Evolutionary conservation across 2,888 invertebrate genomes (phyloP), one percentile per base, ranked within the genome.

Genomic region (Quadroppia sp.): DNA sequence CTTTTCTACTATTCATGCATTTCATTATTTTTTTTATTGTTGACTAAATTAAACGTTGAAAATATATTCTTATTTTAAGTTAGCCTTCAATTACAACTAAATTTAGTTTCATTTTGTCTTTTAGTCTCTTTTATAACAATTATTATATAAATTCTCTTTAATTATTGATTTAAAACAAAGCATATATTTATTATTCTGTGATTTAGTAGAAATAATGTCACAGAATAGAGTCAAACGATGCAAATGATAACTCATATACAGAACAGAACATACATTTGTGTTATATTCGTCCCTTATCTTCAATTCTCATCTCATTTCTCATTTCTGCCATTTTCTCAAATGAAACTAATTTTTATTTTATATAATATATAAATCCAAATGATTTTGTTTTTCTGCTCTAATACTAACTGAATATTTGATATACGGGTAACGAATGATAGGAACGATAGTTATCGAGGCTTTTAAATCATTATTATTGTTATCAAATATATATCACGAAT

Each of bases 261-360:
- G 45, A 13, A 15, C 6, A 45, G 2, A 2, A 15, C 11, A 45
- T 45, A 45, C n/a, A n/a, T n/a, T 36, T 45, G 15, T 17, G 17
- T 45, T 53, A 53, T 53, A 20, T 53, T 53, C 2, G 25, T 53
- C 25, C 11, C 25, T 53, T 53, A 53, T 53, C 53, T 53, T 25
- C 3, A 25, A 36, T 32, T 61, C 9, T 32, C 17, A 32, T 61
- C 61, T 61, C 36, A 61, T 32, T 36, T 32, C 20, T 61, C 32
- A 32, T 11, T 61, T 61, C 61, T 61, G 61, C 61, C 61, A 61
- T 61, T 61, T 61, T 61, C 61, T 32, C 9, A 4, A 28, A 61
- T 32, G n/a, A 61, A 61, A 61, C 61, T 61, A 61, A 61, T 61
- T 61, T 61, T 61, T 61, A 36, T 61, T 61, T 61, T 61, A 59